Evolutionary conservation across 1,140 invertebrate genomes (phyloP).

Genomic region (Stegodyphus mimosarum): DNA sequence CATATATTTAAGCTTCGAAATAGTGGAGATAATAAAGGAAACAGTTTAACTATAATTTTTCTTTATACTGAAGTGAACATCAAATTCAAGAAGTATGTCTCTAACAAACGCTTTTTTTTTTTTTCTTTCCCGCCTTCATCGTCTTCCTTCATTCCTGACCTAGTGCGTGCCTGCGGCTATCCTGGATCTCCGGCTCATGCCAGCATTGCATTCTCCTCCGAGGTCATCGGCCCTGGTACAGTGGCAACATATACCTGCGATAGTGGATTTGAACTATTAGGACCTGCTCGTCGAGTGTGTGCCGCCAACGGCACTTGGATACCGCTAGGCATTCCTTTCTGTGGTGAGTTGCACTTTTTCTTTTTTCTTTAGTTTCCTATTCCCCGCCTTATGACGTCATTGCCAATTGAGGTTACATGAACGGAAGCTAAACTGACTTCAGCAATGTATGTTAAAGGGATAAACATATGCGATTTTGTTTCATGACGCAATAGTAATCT

Average conservation of each 20-base stretch:
- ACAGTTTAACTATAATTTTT: too few relatives aligned
- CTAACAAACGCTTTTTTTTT: background rate
- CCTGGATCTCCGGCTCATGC: conserved; percentile 94
- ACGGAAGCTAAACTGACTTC: background rate
- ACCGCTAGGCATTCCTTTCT: conserved; percentile 93
- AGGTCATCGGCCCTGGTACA: conserved; percentile 75
- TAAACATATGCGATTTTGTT: background rate
- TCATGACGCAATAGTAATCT: too few relatives aligned
- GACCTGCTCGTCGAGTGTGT: conserved; percentile 83
- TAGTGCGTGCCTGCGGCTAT: conserved; percentile 76
- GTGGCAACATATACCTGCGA: conserved; percentile 90
- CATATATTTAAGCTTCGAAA: too few relatives aligned
- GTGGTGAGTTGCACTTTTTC: conserved; percentile 78
- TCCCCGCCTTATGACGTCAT: background rate
- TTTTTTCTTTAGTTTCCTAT: background rate
- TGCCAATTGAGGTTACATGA: background rate
- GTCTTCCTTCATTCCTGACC: conserved; percentile 58
- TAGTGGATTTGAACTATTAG: conserved; percentile 88
- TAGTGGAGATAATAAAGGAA: too few relatives aligned
- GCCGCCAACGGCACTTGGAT: conserved; percentile 81
- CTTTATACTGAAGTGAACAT: background rate
- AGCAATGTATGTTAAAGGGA: background rate
- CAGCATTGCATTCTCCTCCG: conserved; percentile 81
- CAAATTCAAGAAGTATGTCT: background rate
- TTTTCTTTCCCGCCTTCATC: background rate